These are phyloP conservation scores for Amphiprion ocellaris DNA, from an alignment of 2,113 vertebrate species.

Conservation along the genomic window DNA sequence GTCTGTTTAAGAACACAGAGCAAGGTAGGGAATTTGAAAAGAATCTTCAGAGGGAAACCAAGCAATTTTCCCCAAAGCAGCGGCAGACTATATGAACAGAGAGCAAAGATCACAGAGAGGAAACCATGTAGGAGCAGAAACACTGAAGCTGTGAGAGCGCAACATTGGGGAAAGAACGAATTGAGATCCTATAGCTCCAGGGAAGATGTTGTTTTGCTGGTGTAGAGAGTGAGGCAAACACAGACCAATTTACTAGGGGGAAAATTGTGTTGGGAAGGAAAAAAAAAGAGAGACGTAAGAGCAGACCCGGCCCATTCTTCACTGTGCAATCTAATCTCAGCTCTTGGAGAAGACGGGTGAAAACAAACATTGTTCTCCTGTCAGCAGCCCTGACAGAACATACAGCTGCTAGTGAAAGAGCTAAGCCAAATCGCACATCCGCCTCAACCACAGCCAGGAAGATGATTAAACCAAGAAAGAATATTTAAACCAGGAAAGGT, in stretches of 20 bases:
- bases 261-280: conserved; percentile 72
- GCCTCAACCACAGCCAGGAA: not conserved
- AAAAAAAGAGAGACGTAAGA: conserved; percentile 55
- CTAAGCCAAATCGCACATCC: conserved; percentile 50
- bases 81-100: conserved; percentile 29
- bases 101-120: conserved; percentile 63
- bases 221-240: conserved; percentile 75
- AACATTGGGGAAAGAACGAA: conserved; percentile 61
- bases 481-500: conserved; percentile 19
- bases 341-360: conserved; percentile 66
- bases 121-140: conserved; percentile 52
- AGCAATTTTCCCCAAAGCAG: conserved; percentile 38
- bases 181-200: conserved; percentile 74
- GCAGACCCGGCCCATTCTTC: conserved; percentile 76
- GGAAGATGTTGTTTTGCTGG: conserved; percentile 76
- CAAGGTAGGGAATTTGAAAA: conserved; percentile 12
- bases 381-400: conserved; percentile 66
- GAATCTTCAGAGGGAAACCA: conserved; percentile 38
- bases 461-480: conserved; percentile 34
- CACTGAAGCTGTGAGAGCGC: conserved; percentile 49
- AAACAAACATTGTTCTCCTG: conserved; percentile 76
- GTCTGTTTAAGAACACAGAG: not conserved
- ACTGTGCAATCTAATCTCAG: conserved; percentile 80
- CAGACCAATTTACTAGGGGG: conserved; percentile 81
- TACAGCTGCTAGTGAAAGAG: conserved; percentile 45